Evolutionary conservation across 2,797 vertebrate genomes (phyloP), one percentile per base, ranked within the genome.

Genomic region (Sternarchorhynchus goeldii): DNA sequence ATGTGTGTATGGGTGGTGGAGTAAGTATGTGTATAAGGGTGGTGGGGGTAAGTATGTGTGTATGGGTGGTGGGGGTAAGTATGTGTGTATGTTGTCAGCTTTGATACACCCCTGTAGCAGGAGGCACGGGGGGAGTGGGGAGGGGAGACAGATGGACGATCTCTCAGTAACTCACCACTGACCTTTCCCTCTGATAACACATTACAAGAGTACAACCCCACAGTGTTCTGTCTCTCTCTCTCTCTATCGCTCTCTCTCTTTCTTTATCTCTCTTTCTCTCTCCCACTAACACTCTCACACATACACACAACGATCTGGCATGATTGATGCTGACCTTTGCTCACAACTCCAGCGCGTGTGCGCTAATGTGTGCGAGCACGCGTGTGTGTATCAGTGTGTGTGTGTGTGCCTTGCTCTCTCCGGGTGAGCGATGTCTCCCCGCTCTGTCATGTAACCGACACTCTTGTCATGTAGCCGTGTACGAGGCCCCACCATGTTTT

Each of bases 101-200:
- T 77, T 83, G 87, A 89, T 87, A 87, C 85, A 78, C 77, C 84
- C 81, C 68, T 68, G 83, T 75, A 85, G 87, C 82, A 80, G 77
- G 75, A 77, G 73, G 75, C 59, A 62, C 70, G 65, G 25, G 66
- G 10, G 7, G 80, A 84, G 79, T 31, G 73, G 75, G 41, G 73
- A 31, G 5, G 80, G 85, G 76, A 72, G 86, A 86, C 66, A 85
- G 87, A 89, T 88, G 88, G 87, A 86, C 87, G 87, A 90, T 90
- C 88, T 90, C 79, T 65, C 71, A 74, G 76, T 79, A 89, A 91
- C 86, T 88, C 80, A 77, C 83, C 34, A 62, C 73, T 92, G 91
- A 91, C 93, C 91, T 93, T 93, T 93, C 86, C 88, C 86, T 91
- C 86, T 90, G 92, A 93, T 92, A 90, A 88, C 89, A 91, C 89